These are phyloP conservation scores for Crossaster papposus DNA, from an alignment of 53 echinoderm and acorn worm species.

Conservation along the genomic window DNA sequence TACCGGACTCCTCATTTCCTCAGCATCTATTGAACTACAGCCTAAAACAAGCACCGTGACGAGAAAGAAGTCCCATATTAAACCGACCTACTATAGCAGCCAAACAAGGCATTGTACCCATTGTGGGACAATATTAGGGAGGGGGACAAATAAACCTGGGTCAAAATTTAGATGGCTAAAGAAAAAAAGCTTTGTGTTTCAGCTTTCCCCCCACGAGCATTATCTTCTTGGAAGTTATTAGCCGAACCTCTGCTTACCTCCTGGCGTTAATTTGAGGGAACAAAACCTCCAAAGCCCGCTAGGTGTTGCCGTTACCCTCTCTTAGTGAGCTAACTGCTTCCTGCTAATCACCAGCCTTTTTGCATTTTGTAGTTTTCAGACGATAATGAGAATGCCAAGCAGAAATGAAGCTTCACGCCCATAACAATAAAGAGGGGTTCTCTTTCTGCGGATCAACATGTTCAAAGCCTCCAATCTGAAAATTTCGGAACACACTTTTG, in stretches of 20 bases:
- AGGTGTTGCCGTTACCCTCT: background rate
- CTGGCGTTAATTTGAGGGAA: conserved; percentile 50
- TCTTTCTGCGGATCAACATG: background rate
- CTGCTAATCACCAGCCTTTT: conserved; percentile 20
- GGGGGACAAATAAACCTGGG: background rate
- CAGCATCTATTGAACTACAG: background rate
- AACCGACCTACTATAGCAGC: background rate
- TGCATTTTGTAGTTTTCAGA: conserved; percentile 11
- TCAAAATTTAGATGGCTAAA: conserved; percentile 12
- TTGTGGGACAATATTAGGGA: conserved; percentile 10
- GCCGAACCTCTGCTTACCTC: conserved; percentile 5
- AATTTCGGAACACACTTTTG: background rate
- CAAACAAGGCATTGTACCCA: conserved; percentile 22
- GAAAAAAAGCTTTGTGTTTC: conserved; percentile 38
- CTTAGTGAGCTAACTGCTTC: conserved; percentile 6
- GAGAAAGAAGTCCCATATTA: background rate
- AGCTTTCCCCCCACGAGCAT: conserved; percentile 11
- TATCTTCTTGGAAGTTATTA: conserved; percentile 52
- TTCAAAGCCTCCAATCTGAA: background rate
- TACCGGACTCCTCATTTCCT: background rate
- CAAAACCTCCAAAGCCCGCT: conserved; percentile 6
- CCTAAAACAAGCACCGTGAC: background rate
- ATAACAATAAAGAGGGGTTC: background rate
- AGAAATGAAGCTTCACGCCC: background rate
- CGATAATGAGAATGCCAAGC: conserved; percentile 34